A percentile compares a stretch with the other conserved stretches of the same genome.
Evolutionary conservation across 2,797 vertebrate species (phyloP).

Genomic region (Cuniculus paca): DNA sequence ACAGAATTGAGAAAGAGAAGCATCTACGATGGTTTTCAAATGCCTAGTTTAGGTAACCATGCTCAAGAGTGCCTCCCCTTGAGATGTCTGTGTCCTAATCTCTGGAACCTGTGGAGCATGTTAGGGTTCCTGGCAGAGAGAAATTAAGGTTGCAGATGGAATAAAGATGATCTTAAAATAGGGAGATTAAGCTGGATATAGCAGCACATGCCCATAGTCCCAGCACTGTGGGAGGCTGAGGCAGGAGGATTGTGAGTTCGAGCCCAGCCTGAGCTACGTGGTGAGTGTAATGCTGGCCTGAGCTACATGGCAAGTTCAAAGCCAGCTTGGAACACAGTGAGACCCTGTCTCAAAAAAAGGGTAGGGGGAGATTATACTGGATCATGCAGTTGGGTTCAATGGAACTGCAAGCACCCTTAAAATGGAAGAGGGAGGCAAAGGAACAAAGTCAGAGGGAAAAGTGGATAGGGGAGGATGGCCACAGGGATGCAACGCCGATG

Average conservation of each 20-base stretch:
- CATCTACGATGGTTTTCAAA: background rate
- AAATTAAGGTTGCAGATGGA: background rate
- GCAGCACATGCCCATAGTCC: background rate
- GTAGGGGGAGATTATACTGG: background rate
- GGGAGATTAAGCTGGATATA: background rate
- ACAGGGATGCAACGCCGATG: fast-evolving
- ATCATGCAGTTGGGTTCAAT: background rate
- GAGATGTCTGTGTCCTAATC: background rate
- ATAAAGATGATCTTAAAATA: background rate
- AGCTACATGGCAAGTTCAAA: background rate
- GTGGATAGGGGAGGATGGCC: fast-evolving
- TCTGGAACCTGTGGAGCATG: background rate
- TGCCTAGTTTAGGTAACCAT: background rate
- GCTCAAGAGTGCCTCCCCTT: background rate
- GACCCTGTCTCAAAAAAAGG: background rate
- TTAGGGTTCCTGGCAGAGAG: background rate
- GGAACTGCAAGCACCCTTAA: background rate
- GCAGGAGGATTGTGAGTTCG: background rate
- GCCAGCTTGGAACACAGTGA: background rate
- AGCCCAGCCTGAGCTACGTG: background rate
- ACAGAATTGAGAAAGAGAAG: background rate
- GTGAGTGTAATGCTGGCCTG: background rate
- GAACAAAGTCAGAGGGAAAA: background rate
- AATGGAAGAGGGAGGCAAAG: background rate
- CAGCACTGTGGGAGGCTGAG: background rate